Conservation (phyloP, 2,113 vertebrate genomes). For the Laticauda colubrina region DNA sequence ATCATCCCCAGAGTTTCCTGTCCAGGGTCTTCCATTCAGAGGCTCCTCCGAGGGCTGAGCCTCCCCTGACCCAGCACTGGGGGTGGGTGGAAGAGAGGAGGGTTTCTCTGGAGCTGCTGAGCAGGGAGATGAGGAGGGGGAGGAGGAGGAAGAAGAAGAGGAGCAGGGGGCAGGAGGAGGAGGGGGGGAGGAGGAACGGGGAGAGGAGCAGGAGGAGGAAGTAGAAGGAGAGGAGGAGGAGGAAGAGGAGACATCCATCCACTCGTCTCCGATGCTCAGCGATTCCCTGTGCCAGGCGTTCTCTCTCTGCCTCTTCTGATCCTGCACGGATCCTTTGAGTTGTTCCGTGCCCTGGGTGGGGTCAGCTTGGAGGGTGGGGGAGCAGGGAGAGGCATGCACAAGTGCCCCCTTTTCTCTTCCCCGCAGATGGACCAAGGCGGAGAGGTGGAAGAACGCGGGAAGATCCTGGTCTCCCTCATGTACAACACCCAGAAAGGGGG, state of each 20-base stretch:
- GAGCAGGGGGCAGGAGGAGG: too few relatives aligned
- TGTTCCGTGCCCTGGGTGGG: neutral
- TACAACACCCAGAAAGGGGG: constrained; percentile 89
- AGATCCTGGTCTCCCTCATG: constrained; percentile 94
- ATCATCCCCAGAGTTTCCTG: neutral
- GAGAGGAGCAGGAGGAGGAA: too few relatives aligned
- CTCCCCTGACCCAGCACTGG: neutral
- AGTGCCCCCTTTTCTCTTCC: accelerated
- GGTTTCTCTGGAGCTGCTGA: too few relatives aligned
- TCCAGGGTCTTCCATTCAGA: neutral
- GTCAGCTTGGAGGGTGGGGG: neutral
- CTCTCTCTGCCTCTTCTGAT: neutral
- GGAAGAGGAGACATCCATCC: too few relatives aligned
- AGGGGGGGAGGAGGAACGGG: too few relatives aligned
- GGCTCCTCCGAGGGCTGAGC: neutral
- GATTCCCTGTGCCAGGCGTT: too few relatives aligned
- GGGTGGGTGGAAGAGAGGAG: neutral
- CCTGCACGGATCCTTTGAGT: too few relatives aligned
- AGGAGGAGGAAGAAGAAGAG: too few relatives aligned
- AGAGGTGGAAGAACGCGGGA: constrained; percentile 88
- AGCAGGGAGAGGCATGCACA: neutral
- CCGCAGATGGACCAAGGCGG: constrained; percentile 79
- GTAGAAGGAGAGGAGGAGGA: too few relatives aligned
- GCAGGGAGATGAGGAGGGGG: neutral
- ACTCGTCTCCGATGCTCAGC: too few relatives aligned